These are phyloP conservation scores for Clarias laeviceps DNA, from an alignment of 2,797 vertebrate species.

Conservation along the genomic window DNA sequence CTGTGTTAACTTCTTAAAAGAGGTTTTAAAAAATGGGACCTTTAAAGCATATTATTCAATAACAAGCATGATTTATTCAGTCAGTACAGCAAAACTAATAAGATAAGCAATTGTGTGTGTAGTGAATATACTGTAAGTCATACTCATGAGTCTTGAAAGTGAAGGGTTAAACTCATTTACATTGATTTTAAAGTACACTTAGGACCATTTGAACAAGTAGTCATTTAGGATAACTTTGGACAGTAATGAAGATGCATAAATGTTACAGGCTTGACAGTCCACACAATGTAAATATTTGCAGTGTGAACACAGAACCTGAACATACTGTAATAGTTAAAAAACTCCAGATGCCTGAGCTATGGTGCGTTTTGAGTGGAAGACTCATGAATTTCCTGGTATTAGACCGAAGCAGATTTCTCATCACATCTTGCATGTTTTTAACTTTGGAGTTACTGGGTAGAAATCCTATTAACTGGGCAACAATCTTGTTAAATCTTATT, in stretches of 20 bases:
- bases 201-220: not conserved
- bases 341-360: not conserved
- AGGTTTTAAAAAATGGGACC: too few species aligned
- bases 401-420: not conserved
- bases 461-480: not conserved
- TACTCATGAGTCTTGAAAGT: not conserved
- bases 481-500: not conserved
- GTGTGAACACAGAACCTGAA: not conserved
- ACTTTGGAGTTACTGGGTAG: not conserved
- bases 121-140: not conserved
- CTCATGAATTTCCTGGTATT: not conserved
- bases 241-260: not conserved
- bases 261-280: not conserved
- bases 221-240: not conserved
- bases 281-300: not conserved
- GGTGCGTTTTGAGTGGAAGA: not conserved
- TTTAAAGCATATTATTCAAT: not conserved
- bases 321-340: not conserved
- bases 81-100: not conserved
- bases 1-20: too few species aligned
- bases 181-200: not conserved
- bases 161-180: constrained; percentile 4
- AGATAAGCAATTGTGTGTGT: not conserved
- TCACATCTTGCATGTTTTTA: not conserved
- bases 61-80: not conserved